phyloP scores from a whole-genome alignment of 1,140 invertebrate species.

The Drosophila prosaltans region DNA sequence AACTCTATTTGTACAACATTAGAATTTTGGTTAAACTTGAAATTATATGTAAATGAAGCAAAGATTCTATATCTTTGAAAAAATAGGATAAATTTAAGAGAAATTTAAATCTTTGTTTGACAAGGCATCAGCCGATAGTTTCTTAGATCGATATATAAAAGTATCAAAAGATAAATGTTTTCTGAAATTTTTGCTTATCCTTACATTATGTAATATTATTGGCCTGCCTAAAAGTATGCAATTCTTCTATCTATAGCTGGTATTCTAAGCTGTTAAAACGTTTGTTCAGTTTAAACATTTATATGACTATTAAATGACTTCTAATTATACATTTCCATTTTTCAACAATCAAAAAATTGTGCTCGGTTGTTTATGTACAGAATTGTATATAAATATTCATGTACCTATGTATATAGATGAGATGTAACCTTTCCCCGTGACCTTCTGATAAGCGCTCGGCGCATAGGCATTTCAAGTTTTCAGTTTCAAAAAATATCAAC shows the following conservation, averaged over 20 bases:
- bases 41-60: no score
- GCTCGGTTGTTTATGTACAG: slow-evolving; percentile 9
- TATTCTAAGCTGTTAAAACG: background rate
- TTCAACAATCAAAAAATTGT: background rate
- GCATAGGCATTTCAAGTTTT: slow-evolving; percentile 46
- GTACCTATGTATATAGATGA: slow-evolving; percentile 28
- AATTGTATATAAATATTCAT: slow-evolving; percentile 8
- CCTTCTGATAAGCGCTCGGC: slow-evolving; percentile 64
- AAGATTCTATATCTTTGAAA: no score
- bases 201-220: slow-evolving; percentile 2
- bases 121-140: no score
- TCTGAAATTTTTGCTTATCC: no score
- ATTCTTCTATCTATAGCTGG: background rate
- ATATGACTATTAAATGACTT: background rate
- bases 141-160: no score
- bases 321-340: background rate
- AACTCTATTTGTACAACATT: no score
- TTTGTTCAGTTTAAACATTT: background rate
- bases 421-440: slow-evolving; percentile 66
- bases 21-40: no score
- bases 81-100: no score
- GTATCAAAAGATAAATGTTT: no score
- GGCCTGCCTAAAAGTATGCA: slow-evolving; percentile 27
- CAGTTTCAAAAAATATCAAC: slow-evolving; percentile 38
- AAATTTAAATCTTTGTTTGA: no score